These are phyloP conservation scores for Conger conger DNA, from an alignment of 2,113 vertebrate species.

Conservation along the genomic window DNA sequence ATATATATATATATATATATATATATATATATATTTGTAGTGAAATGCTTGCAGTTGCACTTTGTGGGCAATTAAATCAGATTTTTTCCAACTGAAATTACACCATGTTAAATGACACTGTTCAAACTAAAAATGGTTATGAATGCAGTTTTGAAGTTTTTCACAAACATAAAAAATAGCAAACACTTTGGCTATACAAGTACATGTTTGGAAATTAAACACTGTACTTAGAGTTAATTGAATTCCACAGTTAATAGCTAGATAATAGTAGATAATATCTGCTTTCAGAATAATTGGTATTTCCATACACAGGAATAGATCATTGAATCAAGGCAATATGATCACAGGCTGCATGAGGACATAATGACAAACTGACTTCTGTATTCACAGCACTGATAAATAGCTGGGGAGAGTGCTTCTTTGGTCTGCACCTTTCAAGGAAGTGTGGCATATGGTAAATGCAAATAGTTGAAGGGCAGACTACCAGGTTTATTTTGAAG, in stretches of 20 bases:
- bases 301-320: neutral
- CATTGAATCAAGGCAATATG: neutral
- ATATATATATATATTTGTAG: too few species aligned
- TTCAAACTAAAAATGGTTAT: too few species aligned
- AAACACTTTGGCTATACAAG: neutral
- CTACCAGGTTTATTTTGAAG: too few species aligned
- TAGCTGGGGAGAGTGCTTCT: neutral
- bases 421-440: slow-evolving; percentile 5
- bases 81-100: neutral
- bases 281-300: neutral
- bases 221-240: neutral
- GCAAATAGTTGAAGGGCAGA: neutral
- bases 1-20: too few species aligned
- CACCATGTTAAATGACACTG: neutral
- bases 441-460: neutral
- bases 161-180: neutral
- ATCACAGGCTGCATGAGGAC: neutral
- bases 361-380: neutral
- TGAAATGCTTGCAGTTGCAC: neutral
- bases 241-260: neutral
- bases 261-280: too few species aligned
- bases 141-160: neutral
- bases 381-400: neutral
- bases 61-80: neutral
- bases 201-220: neutral